Evolutionary conservation across 2,888 invertebrate species (phyloP), one percentile per base, ranked within the genome.

Genomic region (Loripinus fragilis): DNA sequence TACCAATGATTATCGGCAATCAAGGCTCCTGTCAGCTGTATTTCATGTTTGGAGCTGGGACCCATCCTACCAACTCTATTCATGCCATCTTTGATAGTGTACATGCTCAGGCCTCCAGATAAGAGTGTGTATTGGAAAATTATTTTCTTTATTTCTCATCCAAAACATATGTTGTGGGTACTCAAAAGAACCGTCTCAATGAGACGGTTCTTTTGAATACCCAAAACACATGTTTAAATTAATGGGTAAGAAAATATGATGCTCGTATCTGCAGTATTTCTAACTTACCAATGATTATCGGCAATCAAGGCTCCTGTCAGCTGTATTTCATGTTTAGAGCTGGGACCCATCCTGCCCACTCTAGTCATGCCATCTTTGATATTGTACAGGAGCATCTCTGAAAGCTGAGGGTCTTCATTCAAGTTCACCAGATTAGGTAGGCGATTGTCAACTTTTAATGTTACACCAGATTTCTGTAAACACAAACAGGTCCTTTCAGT

Each of bases 1-100:
- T 93, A 95, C 95, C 96, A 96, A 91, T 96, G 96, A 79, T 95
- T 94, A 74, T 95, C 94, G 20, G 94, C 95, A 84, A 95, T 95
- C 48, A 95, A 93, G 0, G 95, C 95, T 30, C 96, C 95, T 78
- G 94, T 95, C 66, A 96, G 93, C 50, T 95, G 94, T 78, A 96
- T 95, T 85, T 95, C 95, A 74, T 95, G 94, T 88, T 81, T 88
- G 76, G 90, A 91, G 28, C 84, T 81, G n/a, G 81, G 80, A 7
- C 84, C 86, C 85, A 87, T 87, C 76, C 89, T 90, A 1, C 95
- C 95, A 15, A 95, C 92, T 20, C 92, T 92, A 0, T 95, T 94
- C 70, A 90, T 88, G 60, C 95, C 95, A 55, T 94, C 92, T 67
- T 94, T 94, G 76, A 95, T 91, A 7, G 94, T 90, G 88, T 95